Conservation (phyloP, 2,888 invertebrate genomes). For the Limnephilus rhombicus region DNA sequence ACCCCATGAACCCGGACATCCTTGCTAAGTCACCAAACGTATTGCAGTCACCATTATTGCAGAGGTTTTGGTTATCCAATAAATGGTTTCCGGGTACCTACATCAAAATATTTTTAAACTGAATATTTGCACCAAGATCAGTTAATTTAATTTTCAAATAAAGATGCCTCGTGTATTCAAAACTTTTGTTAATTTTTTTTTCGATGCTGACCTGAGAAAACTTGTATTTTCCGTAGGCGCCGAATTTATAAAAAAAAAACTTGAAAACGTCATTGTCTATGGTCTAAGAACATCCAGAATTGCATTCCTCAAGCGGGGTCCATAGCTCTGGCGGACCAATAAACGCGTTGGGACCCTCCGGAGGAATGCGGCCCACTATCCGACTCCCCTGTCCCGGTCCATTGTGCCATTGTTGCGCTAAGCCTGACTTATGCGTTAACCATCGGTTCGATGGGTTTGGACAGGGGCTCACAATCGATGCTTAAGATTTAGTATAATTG, state of each 20-base stretch:
- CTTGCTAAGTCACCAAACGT: no score
- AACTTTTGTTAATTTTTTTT: not conserved
- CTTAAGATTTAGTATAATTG: not conserved
- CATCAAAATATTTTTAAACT: no score
- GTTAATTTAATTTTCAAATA: no score
- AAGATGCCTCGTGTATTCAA: no score
- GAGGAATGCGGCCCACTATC: conserved; percentile 33
- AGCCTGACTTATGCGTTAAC: conserved; percentile 38
- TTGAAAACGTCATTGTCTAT: conserved; percentile 27
- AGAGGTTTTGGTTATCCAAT: no score
- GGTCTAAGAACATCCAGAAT: conserved; percentile 15
- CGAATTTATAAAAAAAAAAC: not conserved
- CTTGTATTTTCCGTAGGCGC: conserved; percentile 17
- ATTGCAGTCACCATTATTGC: no score
- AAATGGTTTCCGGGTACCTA: no score
- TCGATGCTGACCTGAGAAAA: not conserved
- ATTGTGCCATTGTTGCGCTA: conserved; percentile 38
- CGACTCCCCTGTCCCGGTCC: conserved; percentile 17
- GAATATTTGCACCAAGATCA: no score
- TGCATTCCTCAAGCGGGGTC: not conserved
- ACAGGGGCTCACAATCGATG: not conserved
- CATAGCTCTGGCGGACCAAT: conserved; percentile 27
- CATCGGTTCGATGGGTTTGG: not conserved
- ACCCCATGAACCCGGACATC: no score
- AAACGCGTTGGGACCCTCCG: conserved; percentile 17